Base-by-base conservation (phyloP, 2,888 invertebrate genomes). In the Penaeus monodon region DNA sequence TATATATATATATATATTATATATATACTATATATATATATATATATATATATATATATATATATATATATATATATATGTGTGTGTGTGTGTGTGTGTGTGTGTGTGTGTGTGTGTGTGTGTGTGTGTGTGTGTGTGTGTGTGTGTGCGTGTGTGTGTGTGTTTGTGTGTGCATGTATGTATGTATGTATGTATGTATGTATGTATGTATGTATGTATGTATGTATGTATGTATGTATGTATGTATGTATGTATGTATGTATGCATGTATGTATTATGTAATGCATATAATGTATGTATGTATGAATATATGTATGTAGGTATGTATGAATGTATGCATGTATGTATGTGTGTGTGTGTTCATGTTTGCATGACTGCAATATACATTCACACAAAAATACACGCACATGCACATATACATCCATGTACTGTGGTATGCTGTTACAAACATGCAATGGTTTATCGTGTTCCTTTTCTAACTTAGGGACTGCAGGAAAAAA, bases 41-140 rank as follows among this genome's bases (percentile, higher is more conserved):
- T 29, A 22, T 68, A 68, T 68, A 68, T 68, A 68, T 68, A 68
- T 68, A 68, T 68, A 68, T 68, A 68, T 68, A 68, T 68, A 68
- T 68, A 68, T 68, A 68, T 68, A 68, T 68, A 68, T 29, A 68
- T 68, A 68, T 68, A 12, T 68, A 17, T 68, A 17, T 68, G 2
- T 68, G 2, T 68, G 2, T 29, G 20, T 68, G 20, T 68, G 20
- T 68, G 20, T 68, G 20, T 29, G 20, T 20, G 20, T 68, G 20
- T 68, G 22, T 20, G 20, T 29, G 20, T 68, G 20, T 68, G 20
- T 68, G 22, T 29, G 20, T 68, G 20, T 68, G 20, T 68, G 1
- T 68, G 20, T 68, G 22, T 68, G 20, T 22, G 2, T 68, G 33
- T 49, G 49, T 12, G 49, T 7, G 12, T 49, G 49, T 49, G 12